A percentile compares a stretch with the other conserved stretches of the same genome.
phyloP scores from a whole-genome alignment of 2,113 vertebrate genomes.

The Arvicanthis niloticus region DNA sequence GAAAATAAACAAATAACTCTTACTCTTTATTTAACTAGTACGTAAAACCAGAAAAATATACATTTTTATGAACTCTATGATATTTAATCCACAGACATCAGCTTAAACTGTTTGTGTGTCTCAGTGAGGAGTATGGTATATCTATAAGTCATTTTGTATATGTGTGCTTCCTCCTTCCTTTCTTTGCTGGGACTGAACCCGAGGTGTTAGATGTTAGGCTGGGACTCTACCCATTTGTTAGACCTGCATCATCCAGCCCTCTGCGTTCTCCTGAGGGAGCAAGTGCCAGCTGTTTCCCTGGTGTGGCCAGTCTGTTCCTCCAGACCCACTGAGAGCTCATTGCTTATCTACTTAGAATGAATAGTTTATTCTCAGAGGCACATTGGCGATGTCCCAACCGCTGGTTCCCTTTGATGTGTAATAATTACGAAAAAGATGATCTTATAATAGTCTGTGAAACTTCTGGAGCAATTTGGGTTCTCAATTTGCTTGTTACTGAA shows the following conservation, averaged over 20 bases:
- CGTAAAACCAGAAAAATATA: not conserved
- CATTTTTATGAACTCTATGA: not conserved
- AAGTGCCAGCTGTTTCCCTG: not conserved
- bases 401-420: not conserved
- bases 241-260: not conserved
- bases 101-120: not conserved
- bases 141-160: not conserved
- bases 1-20: not conserved
- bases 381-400: not conserved
- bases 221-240: not conserved
- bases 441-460: not conserved
- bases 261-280: not conserved
- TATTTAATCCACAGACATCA: not conserved
- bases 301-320: not conserved
- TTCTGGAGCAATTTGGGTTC: not conserved
- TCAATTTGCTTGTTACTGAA: conserved; percentile 35
- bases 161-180: not conserved
- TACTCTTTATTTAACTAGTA: not conserved
- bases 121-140: not conserved
- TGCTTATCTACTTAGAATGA: not conserved
- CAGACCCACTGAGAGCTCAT: not conserved
- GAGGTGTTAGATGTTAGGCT: not conserved
- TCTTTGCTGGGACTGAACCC: not conserved
- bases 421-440: not conserved
- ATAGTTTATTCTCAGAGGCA: not conserved